Percentiles rank a stretch among this genome's conserved stretches.
phyloP scores from a whole-genome alignment of 2,797 vertebrate species.

The Lagodon rhomboides region DNA sequence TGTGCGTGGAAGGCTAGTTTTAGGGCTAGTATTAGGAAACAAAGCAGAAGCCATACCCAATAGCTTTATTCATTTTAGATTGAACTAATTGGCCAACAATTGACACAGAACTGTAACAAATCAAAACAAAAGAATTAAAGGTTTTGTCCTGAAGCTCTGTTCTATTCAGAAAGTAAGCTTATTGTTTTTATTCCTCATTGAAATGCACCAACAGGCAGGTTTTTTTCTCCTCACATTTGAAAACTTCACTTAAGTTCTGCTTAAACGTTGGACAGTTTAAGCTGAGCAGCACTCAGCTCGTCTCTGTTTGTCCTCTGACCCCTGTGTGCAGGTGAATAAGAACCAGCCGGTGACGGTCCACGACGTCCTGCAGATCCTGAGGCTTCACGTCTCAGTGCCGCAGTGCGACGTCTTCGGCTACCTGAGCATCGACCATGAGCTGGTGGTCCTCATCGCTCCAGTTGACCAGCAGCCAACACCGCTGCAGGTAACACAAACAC shows the following conservation, averaged over 20 bases:
- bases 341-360: constrained; percentile 93
- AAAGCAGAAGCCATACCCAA: no score
- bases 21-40: no score
- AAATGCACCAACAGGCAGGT: neutral
- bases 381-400: constrained; percentile 94
- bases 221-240: neutral
- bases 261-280: neutral
- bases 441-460: constrained; percentile 94
- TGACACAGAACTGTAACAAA: no score
- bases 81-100: no score
- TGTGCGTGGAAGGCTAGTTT: no score
- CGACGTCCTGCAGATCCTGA: constrained; percentile 92
- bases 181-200: neutral
- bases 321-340: constrained; percentile 86
- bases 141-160: neutral
- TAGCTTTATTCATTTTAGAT: no score
- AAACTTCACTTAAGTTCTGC: neutral
- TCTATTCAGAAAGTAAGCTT: neutral
- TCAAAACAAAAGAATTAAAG: neutral
- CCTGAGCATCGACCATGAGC: constrained; percentile 94
- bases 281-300: neutral
- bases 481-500: constrained; percentile 88
- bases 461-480: constrained; percentile 93
- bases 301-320: constrained; percentile 19
- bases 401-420: constrained; percentile 98